A percentile compares a stretch with the other conserved stretches of the same genome.
Evolutionary conservation across 2,113 vertebrate species (phyloP).

Genomic region (Oreochromis niloticus): DNA sequence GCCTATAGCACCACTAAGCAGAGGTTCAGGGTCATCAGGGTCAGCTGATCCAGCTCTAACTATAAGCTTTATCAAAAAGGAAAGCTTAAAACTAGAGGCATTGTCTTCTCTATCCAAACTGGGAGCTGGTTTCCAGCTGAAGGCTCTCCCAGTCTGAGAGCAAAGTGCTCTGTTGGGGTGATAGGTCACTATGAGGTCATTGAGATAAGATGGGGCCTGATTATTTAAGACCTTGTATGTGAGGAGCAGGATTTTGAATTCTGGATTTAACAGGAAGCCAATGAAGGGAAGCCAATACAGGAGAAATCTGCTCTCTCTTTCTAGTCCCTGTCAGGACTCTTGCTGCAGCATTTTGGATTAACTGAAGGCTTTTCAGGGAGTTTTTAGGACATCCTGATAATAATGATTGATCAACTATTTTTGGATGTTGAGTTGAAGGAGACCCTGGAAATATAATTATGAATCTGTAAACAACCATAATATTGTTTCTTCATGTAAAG

Average conservation of each 20-base stretch:
- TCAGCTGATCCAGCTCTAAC: background rate
- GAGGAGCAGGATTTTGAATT: background rate
- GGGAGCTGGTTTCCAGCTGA: background rate
- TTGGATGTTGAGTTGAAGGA: background rate
- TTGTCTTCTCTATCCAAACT: background rate
- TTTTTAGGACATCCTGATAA: rapidly evolving
- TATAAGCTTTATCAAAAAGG: background rate
- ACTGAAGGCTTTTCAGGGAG: rapidly evolving
- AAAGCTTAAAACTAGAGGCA: background rate
- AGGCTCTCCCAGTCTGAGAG: background rate
- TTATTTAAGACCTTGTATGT: background rate
- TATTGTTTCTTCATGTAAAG: background rate
- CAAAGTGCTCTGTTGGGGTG: background rate
- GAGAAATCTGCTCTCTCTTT: background rate
- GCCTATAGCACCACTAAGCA: background rate
- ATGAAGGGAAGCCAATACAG: rapidly evolving
- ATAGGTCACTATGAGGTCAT: background rate
- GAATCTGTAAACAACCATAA: rapidly evolving
- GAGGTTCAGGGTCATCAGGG: background rate
- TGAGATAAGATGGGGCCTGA: background rate
- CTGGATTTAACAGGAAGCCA: background rate
- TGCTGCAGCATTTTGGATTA: background rate
- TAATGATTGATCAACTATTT: background rate
- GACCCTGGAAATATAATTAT: background rate
- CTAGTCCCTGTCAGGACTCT: background rate